Base-by-base conservation (phyloP, 1,140 invertebrate species). In the Radopholus similis region DNA sequence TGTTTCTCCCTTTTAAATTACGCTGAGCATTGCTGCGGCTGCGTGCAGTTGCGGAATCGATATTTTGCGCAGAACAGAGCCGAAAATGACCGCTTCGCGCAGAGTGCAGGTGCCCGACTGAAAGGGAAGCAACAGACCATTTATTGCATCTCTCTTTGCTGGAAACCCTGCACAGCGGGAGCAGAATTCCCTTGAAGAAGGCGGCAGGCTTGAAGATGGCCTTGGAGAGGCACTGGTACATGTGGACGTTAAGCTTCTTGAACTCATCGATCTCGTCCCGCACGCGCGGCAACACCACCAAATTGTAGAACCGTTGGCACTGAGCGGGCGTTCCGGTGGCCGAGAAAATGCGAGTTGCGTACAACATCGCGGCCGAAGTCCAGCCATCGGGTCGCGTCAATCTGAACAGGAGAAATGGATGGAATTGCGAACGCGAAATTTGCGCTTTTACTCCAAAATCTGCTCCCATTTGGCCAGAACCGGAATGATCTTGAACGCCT, bases 171-270 rank as follows among this genome's bases (percentile, higher is more conserved):
- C 93, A 89, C 15, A 97, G 84, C 2, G 94, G 93, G 38, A 97
- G 77, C 32, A 97, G 84, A 74, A 97, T 89, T 74, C 95, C 95
- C 85, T 98, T 98, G 90, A 97, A 97, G 78, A 99, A 99, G n/a
- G 90, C 95, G 54, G 90, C 92, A 47, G 95, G 94, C 82, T 98
- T 98, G 83, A 91, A 98, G 0, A 98, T 84, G 9, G 95, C 87
- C 85, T 97, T 97, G 65, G 89, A 88, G 15, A 98, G 77, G 5
- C 95, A 93, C 86, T 92, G 90, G 83, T 95, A 97, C 8, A 98
- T 85, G 85, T 98, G 95, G 84, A 93, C 95, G 85, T 98, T 98
- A 1, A 99, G 84, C 83, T 90, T 88, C 83, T 97, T 96, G 82
- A 91, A 97, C 83, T 96, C 93, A 13, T 88, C 88, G 57, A 98